A percentile compares a stretch with the other conserved stretches of the same genome.
Conservation (phyloP, 2,113 vertebrate genomes). For the Puffinus mauretanicus region DNA sequence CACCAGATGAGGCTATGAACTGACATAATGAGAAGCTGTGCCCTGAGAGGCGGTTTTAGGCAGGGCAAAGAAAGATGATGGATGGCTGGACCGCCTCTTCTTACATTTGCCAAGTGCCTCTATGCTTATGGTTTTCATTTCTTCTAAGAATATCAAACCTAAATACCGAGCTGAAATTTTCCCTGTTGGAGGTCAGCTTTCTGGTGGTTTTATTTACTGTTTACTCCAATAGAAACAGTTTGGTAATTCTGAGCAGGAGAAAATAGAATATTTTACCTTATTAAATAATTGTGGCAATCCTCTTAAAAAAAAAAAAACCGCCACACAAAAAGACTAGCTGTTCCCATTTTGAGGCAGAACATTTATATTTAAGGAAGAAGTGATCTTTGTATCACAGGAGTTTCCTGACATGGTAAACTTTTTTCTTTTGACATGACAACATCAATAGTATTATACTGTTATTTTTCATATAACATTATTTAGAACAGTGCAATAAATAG, state of each 20-base stretch:
- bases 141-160: neutral
- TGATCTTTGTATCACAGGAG: neutral
- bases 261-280: neutral
- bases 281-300: neutral
- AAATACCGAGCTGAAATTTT: neutral
- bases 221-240: neutral
- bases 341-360: neutral
- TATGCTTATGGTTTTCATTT: neutral
- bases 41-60: neutral
- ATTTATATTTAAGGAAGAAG: neutral
- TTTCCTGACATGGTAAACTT: neutral
- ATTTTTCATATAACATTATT: neutral
- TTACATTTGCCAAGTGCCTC: neutral
- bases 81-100: accelerated
- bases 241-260: neutral
- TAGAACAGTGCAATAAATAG: neutral
- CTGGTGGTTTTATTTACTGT: neutral
- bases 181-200: neutral
- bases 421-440: neutral
- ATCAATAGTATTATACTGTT: neutral
- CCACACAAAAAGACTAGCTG: neutral
- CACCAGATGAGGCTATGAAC: neutral
- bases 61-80: neutral
- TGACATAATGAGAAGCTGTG: neutral
- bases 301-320: neutral